Percentiles rank a stretch among this genome's conserved stretches.
These are phyloP conservation scores for Phasianus colchicus DNA, from an alignment of 2,113 vertebrate genomes.

Conservation along the genomic window DNA sequence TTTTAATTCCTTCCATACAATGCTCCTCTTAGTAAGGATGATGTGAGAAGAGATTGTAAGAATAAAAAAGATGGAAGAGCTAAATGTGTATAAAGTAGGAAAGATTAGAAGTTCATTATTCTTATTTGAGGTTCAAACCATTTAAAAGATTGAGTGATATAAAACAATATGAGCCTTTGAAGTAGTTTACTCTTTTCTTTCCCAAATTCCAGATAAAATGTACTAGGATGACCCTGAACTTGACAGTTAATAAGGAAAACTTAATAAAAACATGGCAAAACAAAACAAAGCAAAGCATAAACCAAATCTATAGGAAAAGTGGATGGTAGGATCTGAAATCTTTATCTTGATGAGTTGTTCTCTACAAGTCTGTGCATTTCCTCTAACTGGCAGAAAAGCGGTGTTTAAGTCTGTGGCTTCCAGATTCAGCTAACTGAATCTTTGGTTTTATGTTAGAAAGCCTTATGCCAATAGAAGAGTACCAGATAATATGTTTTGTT, in stretches of 20 bases:
- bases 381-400: background rate
- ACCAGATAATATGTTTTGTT: background rate
- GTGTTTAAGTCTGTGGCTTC: background rate
- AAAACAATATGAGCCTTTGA: background rate
- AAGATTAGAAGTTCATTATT: background rate
- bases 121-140: background rate
- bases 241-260: background rate
- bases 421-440: background rate
- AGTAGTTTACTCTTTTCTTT: background rate
- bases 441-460: background rate
- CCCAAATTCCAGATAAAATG: background rate
- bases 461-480: background rate
- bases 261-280: background rate
- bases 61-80: background rate
- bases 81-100: background rate
- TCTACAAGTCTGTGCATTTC: background rate
- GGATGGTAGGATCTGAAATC: background rate
- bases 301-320: background rate
- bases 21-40: background rate
- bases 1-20: background rate
- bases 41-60: background rate
- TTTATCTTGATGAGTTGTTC: background rate
- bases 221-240: accelerated
- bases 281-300: background rate
- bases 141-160: background rate